A percentile compares a stretch with the other conserved stretches of the same genome.
Evolutionary conservation across 2,888 invertebrate species (phyloP).

Genomic region (Capitulum mitella): DNA sequence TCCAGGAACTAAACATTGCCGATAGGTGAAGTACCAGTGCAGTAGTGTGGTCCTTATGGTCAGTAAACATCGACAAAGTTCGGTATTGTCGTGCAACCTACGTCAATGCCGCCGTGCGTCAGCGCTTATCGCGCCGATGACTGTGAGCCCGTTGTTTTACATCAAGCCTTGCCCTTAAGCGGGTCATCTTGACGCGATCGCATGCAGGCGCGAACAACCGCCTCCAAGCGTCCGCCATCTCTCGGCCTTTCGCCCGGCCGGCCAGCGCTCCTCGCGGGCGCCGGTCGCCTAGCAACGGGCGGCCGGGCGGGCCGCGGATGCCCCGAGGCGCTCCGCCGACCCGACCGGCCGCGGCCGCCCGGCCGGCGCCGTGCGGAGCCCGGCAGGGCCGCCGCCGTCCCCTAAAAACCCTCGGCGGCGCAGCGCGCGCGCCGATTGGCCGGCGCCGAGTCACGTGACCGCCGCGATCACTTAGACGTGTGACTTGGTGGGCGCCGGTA

Average conservation of each 20-base stretch:
- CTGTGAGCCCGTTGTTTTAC: neutral
- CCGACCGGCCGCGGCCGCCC: neutral
- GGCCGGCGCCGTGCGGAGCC: neutral
- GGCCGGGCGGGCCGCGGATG: neutral
- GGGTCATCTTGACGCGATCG: neutral
- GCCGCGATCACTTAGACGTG: slow-evolving; percentile 9
- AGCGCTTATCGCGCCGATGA: neutral
- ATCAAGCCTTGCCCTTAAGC: neutral
- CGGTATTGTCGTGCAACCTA: too few species aligned
- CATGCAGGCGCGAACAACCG: neutral
- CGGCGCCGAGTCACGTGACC: neutral
- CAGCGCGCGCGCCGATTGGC: neutral
- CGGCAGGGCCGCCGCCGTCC: slow-evolving; percentile 5
- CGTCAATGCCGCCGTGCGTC: neutral
- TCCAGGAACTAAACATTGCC: too few species aligned
- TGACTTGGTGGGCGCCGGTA: neutral
- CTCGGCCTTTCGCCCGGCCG: neutral
- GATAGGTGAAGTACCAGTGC: too few species aligned
- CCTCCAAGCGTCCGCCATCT: neutral
- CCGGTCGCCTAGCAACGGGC: neutral
- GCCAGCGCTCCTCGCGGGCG: neutral
- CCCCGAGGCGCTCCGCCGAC: neutral
- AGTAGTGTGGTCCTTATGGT: too few species aligned
- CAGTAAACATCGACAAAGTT: too few species aligned
- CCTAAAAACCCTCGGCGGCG: slow-evolving; percentile 3